phyloP scores from a whole-genome alignment of 2,888 invertebrate species.

The Chymomyza procnemis region DNA sequence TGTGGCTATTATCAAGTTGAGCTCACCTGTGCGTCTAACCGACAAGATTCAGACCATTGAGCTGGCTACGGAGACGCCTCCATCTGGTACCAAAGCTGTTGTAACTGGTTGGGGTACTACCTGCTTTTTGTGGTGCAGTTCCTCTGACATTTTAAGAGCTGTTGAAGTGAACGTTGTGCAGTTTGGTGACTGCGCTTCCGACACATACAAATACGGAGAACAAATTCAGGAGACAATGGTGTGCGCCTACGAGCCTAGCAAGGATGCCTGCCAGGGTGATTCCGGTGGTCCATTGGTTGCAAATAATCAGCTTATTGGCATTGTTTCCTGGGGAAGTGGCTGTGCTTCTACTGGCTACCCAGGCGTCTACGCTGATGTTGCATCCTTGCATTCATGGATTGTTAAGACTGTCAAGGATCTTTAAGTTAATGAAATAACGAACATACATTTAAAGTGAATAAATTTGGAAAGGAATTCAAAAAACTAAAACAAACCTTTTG shows the following conservation, averaged over 20 bases:
- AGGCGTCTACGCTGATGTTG: conserved; percentile 74
- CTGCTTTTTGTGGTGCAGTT: conserved; percentile 51
- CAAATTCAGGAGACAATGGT: conserved; percentile 69
- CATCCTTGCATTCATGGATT: conserved; percentile 59
- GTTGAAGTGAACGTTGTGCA: conserved; percentile 52
- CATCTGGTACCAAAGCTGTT: conserved; percentile 61
- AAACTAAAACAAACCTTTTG: too few relatives aligned
- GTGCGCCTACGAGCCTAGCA: conserved; percentile 65
- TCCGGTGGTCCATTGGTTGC: conserved; percentile 77
- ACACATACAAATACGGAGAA: conserved; percentile 46
- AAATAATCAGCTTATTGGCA: conserved; percentile 61
- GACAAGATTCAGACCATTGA: conserved; percentile 51
- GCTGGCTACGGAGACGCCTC: conserved; percentile 59
- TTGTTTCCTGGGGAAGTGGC: conserved; percentile 77
- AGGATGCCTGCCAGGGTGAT: conserved; percentile 77
- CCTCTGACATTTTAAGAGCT: conserved; percentile 31
- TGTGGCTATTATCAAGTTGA: conserved; percentile 77
- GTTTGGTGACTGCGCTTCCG: conserved; percentile 23
- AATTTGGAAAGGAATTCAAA: neutral
- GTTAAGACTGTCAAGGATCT: conserved; percentile 20
- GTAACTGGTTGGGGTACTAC: conserved; percentile 77
- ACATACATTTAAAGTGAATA: neutral
- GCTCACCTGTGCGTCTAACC: conserved; percentile 57
- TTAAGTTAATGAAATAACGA: conserved; percentile 31
- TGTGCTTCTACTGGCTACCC: conserved; percentile 73